A percentile compares a stretch with the other conserved stretches of the same genome.
Evolutionary conservation across 2,797 vertebrate genomes (phyloP).

Genomic region (Pipistrellus pipistrellus): DNA sequence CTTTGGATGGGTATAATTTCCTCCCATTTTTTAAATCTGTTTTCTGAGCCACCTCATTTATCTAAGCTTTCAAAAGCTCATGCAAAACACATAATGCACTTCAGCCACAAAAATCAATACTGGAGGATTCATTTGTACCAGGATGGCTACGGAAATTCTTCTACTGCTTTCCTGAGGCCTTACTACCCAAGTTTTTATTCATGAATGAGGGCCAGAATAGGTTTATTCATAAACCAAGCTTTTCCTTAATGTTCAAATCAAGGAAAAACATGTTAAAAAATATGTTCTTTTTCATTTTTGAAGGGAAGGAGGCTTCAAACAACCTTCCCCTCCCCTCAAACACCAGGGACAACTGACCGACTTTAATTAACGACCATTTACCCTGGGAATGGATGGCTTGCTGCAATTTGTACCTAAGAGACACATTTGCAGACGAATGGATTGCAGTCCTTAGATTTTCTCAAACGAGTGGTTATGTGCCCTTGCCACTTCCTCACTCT

Average conservation of each 20-base stretch:
- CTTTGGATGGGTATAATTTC: constrained; percentile 80
- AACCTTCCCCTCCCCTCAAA: neutral
- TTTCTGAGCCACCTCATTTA: constrained; percentile 86
- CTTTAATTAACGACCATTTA: constrained; percentile 77
- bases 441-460: constrained; percentile 71
- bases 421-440: constrained; percentile 73
- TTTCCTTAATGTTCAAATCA: constrained; percentile 55
- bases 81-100: constrained; percentile 82
- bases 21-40: constrained; percentile 81
- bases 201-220: constrained; percentile 21
- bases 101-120: constrained; percentile 78
- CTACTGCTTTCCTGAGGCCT: constrained; percentile 24
- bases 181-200: constrained; percentile 61
- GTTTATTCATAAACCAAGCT: constrained; percentile 59
- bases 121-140: constrained; percentile 14
- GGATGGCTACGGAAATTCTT: constrained; percentile 59
- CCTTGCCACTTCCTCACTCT: constrained; percentile 72
- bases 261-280: constrained; percentile 35
- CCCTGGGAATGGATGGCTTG: constrained; percentile 56
- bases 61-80: constrained; percentile 86
- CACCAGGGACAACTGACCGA: neutral
- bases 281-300: constrained; percentile 34
- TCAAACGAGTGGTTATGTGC: constrained; percentile 67
- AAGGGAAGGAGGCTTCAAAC: constrained; percentile 43
- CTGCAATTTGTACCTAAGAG: constrained; percentile 55